phyloP scores from a whole-genome alignment of 2,797 vertebrate genomes.

The Rallus crepitans region DNA sequence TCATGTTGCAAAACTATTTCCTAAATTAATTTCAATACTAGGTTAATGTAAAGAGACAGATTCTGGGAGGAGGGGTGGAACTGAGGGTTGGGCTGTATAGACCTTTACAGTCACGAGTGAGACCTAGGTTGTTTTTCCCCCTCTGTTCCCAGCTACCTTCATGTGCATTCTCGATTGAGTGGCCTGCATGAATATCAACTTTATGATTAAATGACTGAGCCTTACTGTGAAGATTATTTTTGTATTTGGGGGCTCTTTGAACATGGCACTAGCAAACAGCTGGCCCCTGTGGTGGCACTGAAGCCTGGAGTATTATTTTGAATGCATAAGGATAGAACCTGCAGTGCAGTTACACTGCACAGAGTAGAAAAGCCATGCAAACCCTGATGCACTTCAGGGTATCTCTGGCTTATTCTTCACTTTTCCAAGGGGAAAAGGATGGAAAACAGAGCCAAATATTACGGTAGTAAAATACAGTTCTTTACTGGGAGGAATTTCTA shows the following conservation, averaged over 20 bases:
- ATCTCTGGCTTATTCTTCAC: not conserved
- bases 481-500: not conserved
- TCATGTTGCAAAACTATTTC: not conserved
- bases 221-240: constrained; percentile 39
- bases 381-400: not conserved
- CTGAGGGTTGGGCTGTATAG: not conserved
- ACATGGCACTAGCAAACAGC: not conserved
- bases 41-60: not conserved
- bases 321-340: not conserved
- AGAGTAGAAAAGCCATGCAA: not conserved
- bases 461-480: not conserved
- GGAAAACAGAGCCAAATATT: not conserved
- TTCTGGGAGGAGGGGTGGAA: not conserved
- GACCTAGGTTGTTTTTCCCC: not conserved
- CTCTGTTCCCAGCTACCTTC: not conserved
- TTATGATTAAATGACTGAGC: constrained; percentile 19
- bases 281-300: not conserved
- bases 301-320: constrained; percentile 6
- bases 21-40: not conserved
- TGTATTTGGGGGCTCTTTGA: not conserved
- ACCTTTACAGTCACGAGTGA: not conserved
- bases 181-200: constrained; percentile 32
- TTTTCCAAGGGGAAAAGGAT: not conserved
- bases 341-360: not conserved
- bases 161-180: not conserved